These are phyloP conservation scores for Drosophila santomea DNA, from an alignment of 1,140 invertebrate species.

Conservation along the genomic window DNA sequence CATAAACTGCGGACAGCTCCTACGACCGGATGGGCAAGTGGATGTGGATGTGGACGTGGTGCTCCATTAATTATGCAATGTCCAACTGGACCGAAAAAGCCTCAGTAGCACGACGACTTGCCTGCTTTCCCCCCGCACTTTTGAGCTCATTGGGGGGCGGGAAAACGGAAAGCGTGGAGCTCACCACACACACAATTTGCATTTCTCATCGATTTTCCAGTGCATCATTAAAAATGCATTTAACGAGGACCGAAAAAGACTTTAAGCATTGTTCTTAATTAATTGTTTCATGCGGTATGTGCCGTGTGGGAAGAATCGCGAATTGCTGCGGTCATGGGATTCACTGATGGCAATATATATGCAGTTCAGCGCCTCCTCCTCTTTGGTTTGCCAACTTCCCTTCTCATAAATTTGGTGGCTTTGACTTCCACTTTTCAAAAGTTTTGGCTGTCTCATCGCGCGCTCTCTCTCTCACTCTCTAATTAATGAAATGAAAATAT, in stretches of 20 bases:
- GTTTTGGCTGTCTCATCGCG: slow-evolving; percentile 8
- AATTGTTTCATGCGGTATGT: slow-evolving; percentile 57
- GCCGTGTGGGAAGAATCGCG: slow-evolving; percentile 18
- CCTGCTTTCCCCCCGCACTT: slow-evolving; percentile 20
- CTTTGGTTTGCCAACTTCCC: background rate
- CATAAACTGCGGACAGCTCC: slow-evolving; percentile 55
- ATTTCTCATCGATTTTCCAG: slow-evolving; percentile 63
- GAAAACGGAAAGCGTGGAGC: too few relatives aligned
- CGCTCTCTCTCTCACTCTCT: slow-evolving; percentile 19
- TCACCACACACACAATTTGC: slow-evolving; percentile 33
- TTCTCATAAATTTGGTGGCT: slow-evolving; percentile 7
- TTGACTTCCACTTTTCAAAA: slow-evolving; percentile 5
- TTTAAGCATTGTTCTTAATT: slow-evolving; percentile 67
- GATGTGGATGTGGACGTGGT: slow-evolving; percentile 33
- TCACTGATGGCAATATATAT: slow-evolving; percentile 26
- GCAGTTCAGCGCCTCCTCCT: background rate
- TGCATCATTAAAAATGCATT: slow-evolving; percentile 80
- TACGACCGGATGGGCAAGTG: slow-evolving; percentile 25
- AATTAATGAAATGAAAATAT: slow-evolving; percentile 77
- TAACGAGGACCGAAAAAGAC: slow-evolving; percentile 45
- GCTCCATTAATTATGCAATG: slow-evolving; percentile 57
- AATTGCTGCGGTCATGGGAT: slow-evolving; percentile 46
- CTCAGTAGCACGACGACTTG: slow-evolving; percentile 30
- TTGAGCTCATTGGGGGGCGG: slow-evolving; percentile 6
- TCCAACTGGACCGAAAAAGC: slow-evolving; percentile 40